Percentiles rank a stretch among this genome's conserved stretches.
phyloP scores from a whole-genome alignment of 1,140 invertebrate species.

The Cylas formicarius region DNA sequence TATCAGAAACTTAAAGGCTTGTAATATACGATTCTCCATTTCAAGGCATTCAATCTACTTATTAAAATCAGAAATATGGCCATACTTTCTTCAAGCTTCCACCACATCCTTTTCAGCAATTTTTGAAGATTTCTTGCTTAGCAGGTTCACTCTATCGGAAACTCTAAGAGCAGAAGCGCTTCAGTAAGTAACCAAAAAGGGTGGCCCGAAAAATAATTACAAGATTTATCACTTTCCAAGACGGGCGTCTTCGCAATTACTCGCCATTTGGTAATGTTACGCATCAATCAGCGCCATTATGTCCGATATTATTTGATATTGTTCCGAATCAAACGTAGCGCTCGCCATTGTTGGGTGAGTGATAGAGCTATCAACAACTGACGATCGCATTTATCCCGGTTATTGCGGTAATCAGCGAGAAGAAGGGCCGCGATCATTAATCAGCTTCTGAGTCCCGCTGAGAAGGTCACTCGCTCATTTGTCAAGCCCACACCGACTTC shows the following conservation, averaged over 20 bases:
- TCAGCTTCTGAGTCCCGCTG: constrained; percentile 4
- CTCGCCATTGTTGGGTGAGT: constrained; percentile 28
- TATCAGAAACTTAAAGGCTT: too few relatives aligned
- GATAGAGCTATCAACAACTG: constrained; percentile 37
- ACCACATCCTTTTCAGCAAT: too few relatives aligned
- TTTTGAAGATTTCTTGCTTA: too few relatives aligned
- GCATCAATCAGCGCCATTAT: constrained; percentile 33
- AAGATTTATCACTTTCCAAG: neutral
- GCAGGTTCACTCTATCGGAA: too few relatives aligned
- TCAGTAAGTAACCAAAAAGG: too few relatives aligned
- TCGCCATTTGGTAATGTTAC: constrained; percentile 21
- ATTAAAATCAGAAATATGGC: too few relatives aligned
- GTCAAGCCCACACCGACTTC: constrained; percentile 10
- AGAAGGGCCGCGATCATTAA: constrained; percentile 9
- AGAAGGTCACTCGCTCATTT: constrained; percentile 14
- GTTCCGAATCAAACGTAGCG: constrained; percentile 24
- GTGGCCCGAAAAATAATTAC: constrained; percentile 14
- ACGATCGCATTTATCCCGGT: constrained; percentile 32
- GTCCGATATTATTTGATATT: constrained; percentile 19
- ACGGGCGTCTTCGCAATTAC: constrained; percentile 1
- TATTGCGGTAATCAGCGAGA: constrained; percentile 31
- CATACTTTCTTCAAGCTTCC: too few relatives aligned
- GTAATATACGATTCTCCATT: too few relatives aligned
- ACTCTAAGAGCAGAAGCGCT: too few relatives aligned
- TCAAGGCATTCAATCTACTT: too few relatives aligned